These are phyloP conservation scores for Drosophila austrosaltans DNA, from an alignment of 2,888 invertebrate genomes.

Conservation along the genomic window DNA sequence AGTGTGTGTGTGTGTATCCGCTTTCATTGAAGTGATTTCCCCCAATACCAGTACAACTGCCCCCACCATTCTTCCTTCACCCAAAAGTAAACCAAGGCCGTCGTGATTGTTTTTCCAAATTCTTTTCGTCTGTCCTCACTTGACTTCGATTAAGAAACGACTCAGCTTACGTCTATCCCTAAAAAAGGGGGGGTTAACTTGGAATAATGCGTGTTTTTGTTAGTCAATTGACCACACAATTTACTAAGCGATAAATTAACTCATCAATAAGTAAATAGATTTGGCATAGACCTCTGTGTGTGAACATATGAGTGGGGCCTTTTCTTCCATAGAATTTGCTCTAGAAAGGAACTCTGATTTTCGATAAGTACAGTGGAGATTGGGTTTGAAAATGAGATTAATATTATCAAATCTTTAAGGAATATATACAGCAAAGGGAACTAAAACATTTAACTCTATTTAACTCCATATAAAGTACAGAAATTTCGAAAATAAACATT, in stretches of 20 bases:
- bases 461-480: not conserved
- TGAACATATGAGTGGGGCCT: constrained; percentile 9
- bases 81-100: constrained; percentile 31
- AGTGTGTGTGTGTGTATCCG: constrained; percentile 9
- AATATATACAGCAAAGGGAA: too few relatives aligned
- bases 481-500: not conserved
- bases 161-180: constrained; percentile 25
- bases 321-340: not conserved
- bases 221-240: constrained; percentile 78
- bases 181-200: constrained; percentile 12
- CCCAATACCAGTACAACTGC: constrained; percentile 44
- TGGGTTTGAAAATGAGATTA: not conserved
- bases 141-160: constrained; percentile 35
- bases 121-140: constrained; percentile 64
- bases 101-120: constrained; percentile 57
- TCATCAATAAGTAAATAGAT: constrained; percentile 73
- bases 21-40: constrained; percentile 66
- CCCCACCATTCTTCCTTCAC: not conserved
- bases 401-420: not conserved
- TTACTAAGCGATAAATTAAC: constrained; percentile 78
- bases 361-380: not conserved
- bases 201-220: constrained; percentile 60
- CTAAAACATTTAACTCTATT: not conserved
- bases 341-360: not conserved
- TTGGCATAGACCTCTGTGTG: constrained; percentile 6